Evolutionary conservation across 2,797 vertebrate genomes (phyloP), one percentile per base, ranked within the genome.

Genomic region (Cuniculus paca): DNA sequence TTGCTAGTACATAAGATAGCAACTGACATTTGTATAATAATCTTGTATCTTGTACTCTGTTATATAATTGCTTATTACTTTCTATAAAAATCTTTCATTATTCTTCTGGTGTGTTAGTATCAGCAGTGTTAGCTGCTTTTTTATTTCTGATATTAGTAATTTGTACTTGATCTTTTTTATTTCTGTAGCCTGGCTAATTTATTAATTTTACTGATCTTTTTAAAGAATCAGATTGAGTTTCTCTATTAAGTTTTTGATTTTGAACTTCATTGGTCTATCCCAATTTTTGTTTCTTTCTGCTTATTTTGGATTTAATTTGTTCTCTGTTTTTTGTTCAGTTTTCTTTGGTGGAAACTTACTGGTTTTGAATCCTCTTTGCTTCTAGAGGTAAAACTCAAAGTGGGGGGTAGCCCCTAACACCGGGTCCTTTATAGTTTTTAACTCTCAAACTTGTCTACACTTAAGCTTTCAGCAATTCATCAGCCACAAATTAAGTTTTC

Each of bases 261-360:
- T 93, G 34, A 54, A 11, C 48, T 45, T 72, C 85, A 93, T 17
- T 90, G 56, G 2, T 42, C 63, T 56, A 45, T 52, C 12, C 19
- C 36, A 80, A 48, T 72, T 95, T 84, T 92, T 80, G 14, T 52
- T 70, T 75, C 11, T 68, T 79, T 80, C 79, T 84, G 54, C 42
- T 83, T 70, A 36, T 36, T 68, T 68, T 68, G n/a, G 65, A 39
- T 70, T 39, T 22, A 39, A 39, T 70, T 70, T 58, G 39, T 77
- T 5, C 34, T 65, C 56, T 63, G 16, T 13, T 52, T 52, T 48
- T 48, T 52, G 52, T 54, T 26, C 26, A 39, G 31, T 54, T 90
- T 79, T 42, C 54, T 72, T 74, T 80, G 14, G 16, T 90, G 31
- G 34, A 56, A 56, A 54, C 9, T 88, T 84, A 74, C 42, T 85